These are phyloP conservation scores for Sebastes hopkinsi DNA, from an alignment of 2,797 vertebrate species.

Conservation along the genomic window DNA sequence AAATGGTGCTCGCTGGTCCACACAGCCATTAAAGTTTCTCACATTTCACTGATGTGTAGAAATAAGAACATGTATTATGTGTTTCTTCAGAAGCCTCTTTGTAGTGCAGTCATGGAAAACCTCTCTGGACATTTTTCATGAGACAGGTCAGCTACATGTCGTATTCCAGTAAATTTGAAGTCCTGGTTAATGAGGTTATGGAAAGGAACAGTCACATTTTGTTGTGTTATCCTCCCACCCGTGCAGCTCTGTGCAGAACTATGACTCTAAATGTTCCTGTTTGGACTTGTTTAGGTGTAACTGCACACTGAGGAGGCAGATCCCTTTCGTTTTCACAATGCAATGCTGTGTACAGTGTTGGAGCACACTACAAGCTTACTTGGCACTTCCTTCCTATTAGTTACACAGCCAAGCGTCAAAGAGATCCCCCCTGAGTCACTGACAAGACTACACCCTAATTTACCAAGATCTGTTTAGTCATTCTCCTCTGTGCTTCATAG, in stretches of 20 bases:
- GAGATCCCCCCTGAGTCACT: slow-evolving; percentile 34
- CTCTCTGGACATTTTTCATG: slow-evolving; percentile 13
- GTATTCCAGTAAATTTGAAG: not conserved
- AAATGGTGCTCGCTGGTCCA: not conserved
- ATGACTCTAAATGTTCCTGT: slow-evolving; percentile 51
- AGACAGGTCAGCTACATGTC: not conserved
- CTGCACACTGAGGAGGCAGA: not conserved
- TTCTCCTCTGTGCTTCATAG: slow-evolving; percentile 2
- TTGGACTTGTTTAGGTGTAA: slow-evolving; percentile 29
- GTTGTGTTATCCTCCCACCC: slow-evolving; percentile 1
- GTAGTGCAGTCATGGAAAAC: slow-evolving; percentile 15
- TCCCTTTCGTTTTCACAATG: not conserved
- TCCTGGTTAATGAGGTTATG: slow-evolving; percentile 23
- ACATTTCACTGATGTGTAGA: not conserved
- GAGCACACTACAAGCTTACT: slow-evolving; percentile 19
- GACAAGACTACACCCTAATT: slow-evolving; percentile 12
- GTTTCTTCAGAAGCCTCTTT: not conserved
- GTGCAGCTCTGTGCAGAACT: slow-evolving; percentile 6
- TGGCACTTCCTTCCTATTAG: slow-evolving; percentile 7
- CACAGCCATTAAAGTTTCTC: not conserved
- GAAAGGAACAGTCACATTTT: slow-evolving; percentile 29
- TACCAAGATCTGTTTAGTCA: slow-evolving; percentile 19
- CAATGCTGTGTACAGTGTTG: not conserved
- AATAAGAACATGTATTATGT: not conserved
- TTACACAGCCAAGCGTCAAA: not conserved